Evolutionary conservation across 2,797 vertebrate genomes (phyloP).

Genomic region (Emys orbicularis): DNA sequence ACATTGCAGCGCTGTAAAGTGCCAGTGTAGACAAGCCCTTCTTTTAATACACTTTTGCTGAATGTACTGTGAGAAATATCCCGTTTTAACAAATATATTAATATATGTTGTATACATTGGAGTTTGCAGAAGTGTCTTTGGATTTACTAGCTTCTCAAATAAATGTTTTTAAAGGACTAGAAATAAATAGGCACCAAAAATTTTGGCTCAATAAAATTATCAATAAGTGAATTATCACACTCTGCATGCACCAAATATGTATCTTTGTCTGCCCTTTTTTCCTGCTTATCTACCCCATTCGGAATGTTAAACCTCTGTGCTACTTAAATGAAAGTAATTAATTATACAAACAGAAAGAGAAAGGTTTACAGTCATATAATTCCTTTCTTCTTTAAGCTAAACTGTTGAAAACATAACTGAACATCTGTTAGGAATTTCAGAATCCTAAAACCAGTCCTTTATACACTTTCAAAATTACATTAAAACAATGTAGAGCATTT

Average conservation of each 20-base stretch:
- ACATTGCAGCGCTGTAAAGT: too few species aligned
- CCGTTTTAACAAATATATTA: background rate
- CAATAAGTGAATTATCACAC: conserved; percentile 36
- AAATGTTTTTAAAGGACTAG: background rate
- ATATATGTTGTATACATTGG: background rate
- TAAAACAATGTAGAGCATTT: conserved; percentile 62
- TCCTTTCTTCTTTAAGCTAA: conserved; percentile 62
- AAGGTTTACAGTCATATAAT: conserved; percentile 70
- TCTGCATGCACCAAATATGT: conserved; percentile 28
- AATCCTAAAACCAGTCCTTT: conserved; percentile 66
- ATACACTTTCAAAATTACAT: conserved; percentile 63
- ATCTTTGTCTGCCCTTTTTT: conserved; percentile 49
- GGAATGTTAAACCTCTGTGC: conserved; percentile 55
- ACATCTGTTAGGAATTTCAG: conserved; percentile 69
- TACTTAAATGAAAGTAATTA: conserved; percentile 72
- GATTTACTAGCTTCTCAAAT: background rate
- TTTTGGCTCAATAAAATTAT: conserved; percentile 11
- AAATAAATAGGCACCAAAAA: background rate
- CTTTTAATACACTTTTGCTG: background rate
- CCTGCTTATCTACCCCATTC: conserved; percentile 57
- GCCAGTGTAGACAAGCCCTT: background rate
- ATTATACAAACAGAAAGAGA: conserved; percentile 68
- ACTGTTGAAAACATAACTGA: conserved; percentile 47
- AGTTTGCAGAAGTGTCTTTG: conserved; percentile 22
- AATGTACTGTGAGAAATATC: background rate